Base-by-base conservation (phyloP, 2,113 vertebrate genomes). In the Zootoca vivipara region DNA sequence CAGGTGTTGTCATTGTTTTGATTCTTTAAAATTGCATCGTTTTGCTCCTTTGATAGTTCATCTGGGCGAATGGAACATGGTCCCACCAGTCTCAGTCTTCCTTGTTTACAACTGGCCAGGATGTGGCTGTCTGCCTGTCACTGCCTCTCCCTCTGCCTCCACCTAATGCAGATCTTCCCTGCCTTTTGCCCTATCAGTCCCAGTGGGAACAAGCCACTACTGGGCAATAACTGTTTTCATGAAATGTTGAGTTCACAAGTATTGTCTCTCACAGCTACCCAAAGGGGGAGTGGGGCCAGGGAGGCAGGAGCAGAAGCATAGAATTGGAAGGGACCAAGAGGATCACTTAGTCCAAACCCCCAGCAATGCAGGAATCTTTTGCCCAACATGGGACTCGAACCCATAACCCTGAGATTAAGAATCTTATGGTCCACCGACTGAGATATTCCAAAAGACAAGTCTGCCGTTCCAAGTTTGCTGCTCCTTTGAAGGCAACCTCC, bases 401-500 rank as follows among this genome's bases (percentile, higher is more conserved):
- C 38, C 46, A 1, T 9, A 12, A 52, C 9, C 46, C 46, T 52
- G 46, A 52, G 46, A 52, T 52, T 52, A 52, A 52, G 46, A 52
- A 9, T 52, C 46, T 52, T 10, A 52, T 52, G 46, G 9, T 52
- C 46, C 46, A 52, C 46, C 10, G 46, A 52, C 13, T 24, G 16
- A 52, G 4, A 52, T 52, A 52, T 52, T 52, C 46, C 46, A 12
- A 52, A 52, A 52, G 10, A 52, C 46, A 52, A 12, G 46, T 74
- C 56, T 69, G 3, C 58, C 90, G 92, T 74, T 85, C 40, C 40
- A 33, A 1, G 4, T 75, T 91, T 89, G 65, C 42, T 79, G 35
- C 38, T 8, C 79, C 69, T 58, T n/a, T 8, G 72, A 84, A 65
- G 46, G 46, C 46, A 52, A 52, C 2, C 46, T 52, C 2, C 46